Evolutionary conservation across 2,113 vertebrate genomes (phyloP).

Genomic region (Petromus typicus): DNA sequence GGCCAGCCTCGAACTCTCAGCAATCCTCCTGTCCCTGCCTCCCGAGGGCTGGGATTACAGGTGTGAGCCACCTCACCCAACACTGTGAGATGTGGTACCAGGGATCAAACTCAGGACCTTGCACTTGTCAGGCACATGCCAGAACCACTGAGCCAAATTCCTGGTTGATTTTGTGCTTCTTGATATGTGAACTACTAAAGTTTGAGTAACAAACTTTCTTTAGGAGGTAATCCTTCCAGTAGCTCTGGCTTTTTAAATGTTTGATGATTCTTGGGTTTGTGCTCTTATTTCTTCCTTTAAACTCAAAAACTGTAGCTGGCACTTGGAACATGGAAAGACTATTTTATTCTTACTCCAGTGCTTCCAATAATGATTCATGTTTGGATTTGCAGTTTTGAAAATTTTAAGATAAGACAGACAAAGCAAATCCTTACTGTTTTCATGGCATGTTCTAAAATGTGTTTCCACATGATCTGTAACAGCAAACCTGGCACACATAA

Average conservation of each 20-base stretch:
- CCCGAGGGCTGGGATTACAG: no score
- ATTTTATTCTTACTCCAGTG: neutral
- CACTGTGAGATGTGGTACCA: no score
- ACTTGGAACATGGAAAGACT: neutral
- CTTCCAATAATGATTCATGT: neutral
- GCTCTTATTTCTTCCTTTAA: neutral
- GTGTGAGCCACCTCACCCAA: no score
- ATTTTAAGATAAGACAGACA: neutral
- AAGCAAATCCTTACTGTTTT: neutral
- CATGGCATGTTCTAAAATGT: neutral
- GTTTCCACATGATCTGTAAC: neutral
- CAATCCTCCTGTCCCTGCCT: no score
- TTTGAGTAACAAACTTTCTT: neutral
- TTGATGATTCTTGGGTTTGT: conserved; percentile 4
- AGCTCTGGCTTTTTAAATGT: conserved; percentile 3
- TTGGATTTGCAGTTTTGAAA: neutral
- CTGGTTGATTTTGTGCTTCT: neutral
- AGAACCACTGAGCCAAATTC: no score
- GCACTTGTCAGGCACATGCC: no score
- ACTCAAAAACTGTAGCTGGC: conserved; percentile 30
- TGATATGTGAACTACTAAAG: neutral
- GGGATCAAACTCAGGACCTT: no score
- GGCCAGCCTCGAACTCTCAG: no score
- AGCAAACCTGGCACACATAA: neutral
- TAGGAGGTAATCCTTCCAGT: neutral